Evolutionary conservation across 2,113 vertebrate genomes (phyloP).

Genomic region (Myodes glareolus): DNA sequence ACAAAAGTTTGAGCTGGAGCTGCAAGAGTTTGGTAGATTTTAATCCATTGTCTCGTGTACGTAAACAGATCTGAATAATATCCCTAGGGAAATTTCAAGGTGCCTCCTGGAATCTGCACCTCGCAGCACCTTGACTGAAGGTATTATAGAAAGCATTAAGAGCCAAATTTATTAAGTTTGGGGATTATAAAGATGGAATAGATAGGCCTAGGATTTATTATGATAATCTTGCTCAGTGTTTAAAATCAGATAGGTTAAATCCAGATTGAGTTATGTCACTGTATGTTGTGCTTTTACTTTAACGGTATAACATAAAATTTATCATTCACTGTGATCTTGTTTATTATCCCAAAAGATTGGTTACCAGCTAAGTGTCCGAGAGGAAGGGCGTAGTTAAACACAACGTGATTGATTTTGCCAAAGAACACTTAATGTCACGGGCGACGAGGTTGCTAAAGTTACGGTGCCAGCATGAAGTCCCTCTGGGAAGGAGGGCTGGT

Average conservation of each 20-base stretch:
- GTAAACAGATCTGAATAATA: background rate
- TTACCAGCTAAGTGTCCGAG: background rate
- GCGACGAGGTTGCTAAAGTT: background rate
- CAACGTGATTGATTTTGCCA: background rate
- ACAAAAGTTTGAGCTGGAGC: background rate
- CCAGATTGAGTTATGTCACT: background rate
- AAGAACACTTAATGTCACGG: background rate
- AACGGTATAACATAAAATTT: background rate
- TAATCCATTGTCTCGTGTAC: background rate
- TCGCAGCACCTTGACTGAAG: background rate
- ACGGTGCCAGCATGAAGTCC: background rate
- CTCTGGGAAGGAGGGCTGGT: background rate
- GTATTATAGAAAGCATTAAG: background rate
- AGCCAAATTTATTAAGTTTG: background rate
- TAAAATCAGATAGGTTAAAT: conserved; percentile 18
- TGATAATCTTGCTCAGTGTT: background rate
- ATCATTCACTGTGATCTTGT: background rate
- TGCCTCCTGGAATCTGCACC: background rate
- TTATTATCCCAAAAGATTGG: conserved; percentile 31
- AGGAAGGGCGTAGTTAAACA: background rate
- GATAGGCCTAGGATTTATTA: background rate
- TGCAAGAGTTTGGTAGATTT: background rate
- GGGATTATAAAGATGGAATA: background rate
- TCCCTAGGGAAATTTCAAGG: background rate
- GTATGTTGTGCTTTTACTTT: background rate